These are phyloP conservation scores for Drosophila demipolita DNA, from an alignment of 2,888 invertebrate genomes.

Conservation along the genomic window DNA sequence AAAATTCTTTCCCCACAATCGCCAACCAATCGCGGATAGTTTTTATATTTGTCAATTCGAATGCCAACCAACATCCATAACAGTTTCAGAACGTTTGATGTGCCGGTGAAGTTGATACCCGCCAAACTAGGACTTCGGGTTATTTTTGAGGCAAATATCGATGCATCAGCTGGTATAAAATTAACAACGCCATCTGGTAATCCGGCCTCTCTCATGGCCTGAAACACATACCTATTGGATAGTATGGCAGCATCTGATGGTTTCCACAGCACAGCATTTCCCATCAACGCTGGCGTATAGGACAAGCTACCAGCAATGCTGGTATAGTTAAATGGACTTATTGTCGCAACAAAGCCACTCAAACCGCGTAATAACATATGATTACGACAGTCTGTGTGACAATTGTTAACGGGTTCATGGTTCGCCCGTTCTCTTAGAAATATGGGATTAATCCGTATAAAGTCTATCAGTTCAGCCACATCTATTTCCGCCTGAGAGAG, in stretches of 20 bases:
- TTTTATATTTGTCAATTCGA: constrained; percentile 92
- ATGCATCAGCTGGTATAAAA: constrained; percentile 97
- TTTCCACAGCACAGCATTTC: constrained; percentile 98
- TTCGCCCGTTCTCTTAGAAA: constrained; percentile 92
- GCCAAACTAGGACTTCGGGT: constrained; percentile 93
- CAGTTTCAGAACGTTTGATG: constrained; percentile 95
- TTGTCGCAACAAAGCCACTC: constrained; percentile 98
- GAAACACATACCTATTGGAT: constrained; percentile 96
- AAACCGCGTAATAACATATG: constrained; percentile 93
- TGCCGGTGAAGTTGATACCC: constrained; percentile 98
- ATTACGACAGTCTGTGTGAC: constrained; percentile 90
- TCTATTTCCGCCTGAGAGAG: constrained; percentile 98
- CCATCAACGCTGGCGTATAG: constrained; percentile 94
- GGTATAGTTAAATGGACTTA: constrained; percentile 99
- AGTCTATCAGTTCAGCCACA: constrained; percentile 96
- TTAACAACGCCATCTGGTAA: constrained; percentile 98
- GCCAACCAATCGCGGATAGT: constrained; percentile 96
- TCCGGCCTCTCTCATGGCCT: constrained; percentile 97
- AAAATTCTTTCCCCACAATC: constrained; percentile 99
- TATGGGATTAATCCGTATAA: constrained; percentile 92
- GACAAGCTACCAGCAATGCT: constrained; percentile 98
- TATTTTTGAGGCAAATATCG: constrained; percentile 94
- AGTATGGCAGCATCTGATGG: constrained; percentile 98
- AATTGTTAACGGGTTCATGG: constrained; percentile 95
- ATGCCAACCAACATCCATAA: constrained; percentile 96